Evolutionary conservation across 2,888 invertebrate species (phyloP), one percentile per base, ranked within the genome.

Genomic region (Nomada fabriciana): DNA sequence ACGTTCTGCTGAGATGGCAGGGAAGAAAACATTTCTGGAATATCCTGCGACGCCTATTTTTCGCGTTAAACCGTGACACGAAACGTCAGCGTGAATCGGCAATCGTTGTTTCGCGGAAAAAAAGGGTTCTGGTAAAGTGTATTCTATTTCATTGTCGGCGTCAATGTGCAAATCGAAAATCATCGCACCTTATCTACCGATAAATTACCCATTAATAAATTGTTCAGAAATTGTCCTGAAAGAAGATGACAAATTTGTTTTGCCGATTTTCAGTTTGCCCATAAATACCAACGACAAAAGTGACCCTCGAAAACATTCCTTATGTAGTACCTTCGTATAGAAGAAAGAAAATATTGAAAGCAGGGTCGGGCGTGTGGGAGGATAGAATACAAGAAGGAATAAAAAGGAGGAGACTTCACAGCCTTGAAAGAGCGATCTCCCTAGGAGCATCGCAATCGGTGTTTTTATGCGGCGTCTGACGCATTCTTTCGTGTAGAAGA

Each of bases 11-110:
- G 68, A 64, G 61, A 59, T 23, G 72, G 64, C 69, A 13, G 68
- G 73, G 74, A 67, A 60, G 81, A 78, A 79, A 79, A 71, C 67
- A 71, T 79, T 71, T 75, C 82, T 71, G 74, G 60, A 52, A 70
- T 61, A 82, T 70, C 74, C 79, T 57, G 70, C 70, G 74, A 70
- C 57, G 68, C 25, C 57, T 25, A 13, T 76, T 70, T 68, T 60
- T 29, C 63, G 9, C 72, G 60, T 43, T 15, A 65, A 55, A 72
- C 23, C 23, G 63, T 50, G 11, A 4, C 61, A 36, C 69, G 79
- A 80, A 76, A 80, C 65, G 75, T 80, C 79, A 80, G 60, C 76
- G 69, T 59, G 73, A 70, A 60, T 64, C 60, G 67, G 18, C 13
- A 20, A 61, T 61, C 53, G 59, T 74, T 55, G 13, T 25, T 60